phyloP scores from a whole-genome alignment of 2,113 vertebrate species.

The Salvator merianae region DNA sequence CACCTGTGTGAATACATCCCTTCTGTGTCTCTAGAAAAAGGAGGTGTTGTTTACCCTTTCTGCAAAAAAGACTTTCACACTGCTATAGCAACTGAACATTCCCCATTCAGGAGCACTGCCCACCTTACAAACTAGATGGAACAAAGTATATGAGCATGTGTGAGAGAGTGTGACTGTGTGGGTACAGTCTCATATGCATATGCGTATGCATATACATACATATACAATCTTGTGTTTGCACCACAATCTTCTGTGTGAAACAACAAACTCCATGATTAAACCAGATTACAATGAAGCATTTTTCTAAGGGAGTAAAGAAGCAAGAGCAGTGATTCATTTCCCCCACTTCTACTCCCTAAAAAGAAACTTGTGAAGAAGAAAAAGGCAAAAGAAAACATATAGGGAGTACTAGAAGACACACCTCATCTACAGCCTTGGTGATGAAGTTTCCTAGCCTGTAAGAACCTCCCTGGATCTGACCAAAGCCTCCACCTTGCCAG shows the following conservation, averaged over 20 bases:
- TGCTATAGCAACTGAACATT: neutral
- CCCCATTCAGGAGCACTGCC: neutral
- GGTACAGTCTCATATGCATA: no score
- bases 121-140: neutral
- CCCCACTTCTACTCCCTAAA: neutral
- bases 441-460: neutral
- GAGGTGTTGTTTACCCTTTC: neutral
- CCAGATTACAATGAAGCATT: neutral
- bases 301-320: neutral
- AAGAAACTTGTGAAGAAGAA: neutral
- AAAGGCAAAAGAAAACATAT: neutral
- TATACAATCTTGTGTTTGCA: neutral
- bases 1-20: neutral
- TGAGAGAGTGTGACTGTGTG: neutral
- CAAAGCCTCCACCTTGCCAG: neutral
- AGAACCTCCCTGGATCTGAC: neutral
- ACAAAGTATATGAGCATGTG: no score
- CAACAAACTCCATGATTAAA: neutral
- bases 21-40: neutral
- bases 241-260: neutral
- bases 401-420: neutral
- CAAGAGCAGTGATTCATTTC: neutral
- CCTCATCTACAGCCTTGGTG: neutral
- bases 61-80: neutral
- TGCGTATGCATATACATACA: no score